Base-by-base conservation (phyloP, 2,113 vertebrate species). In the Stegastes partitus region DNA sequence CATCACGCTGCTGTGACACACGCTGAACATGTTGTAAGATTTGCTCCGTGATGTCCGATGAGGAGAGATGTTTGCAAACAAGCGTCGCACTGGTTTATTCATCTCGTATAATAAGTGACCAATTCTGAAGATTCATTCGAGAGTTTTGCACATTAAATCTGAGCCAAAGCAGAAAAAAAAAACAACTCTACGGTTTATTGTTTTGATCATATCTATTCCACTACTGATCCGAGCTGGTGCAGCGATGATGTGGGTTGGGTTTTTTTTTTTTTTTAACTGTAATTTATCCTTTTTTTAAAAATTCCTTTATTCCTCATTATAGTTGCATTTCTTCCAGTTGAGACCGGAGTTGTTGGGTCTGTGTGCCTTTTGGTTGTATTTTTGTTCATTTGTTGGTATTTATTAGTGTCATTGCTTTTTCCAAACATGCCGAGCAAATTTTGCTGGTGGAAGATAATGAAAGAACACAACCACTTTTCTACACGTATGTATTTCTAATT, bases 341-440 rank as follows among this genome's bases (percentile, higher is more conserved):
- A 86, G 77, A 83, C 69, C 67, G 66, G 67, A 67, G 47, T 68
- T 50, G 28, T 67, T 68, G 39, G 68, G 67, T 89, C 64, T 58
- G 85, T 90, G 91, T 91, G 89, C 90, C 86, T 91, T 90, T 85
- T 28, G n/a, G n/a, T 83, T 63, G 23, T 85, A 82, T 72, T 7
- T 74, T 71, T 77, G 74, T 85, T 74, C 74, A 59, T 87, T 74
- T 84, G 79, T 87, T 58, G 5, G 62, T 90, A 87, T 91, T 90
- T 91, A 89, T 90, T 85, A 51, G 31, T 77, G 72, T 70, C 53
- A 78, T 82, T 68, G 19, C 56, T 84, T 87, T 87, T 70, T 61
- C n/a, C n/a, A 63, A 72, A 68, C 68, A 50, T 61, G 75, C 39
- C 72, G 21, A 80, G 26, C 39, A 65, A 53, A 65, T 37, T n/a